phyloP scores from a whole-genome alignment of 2,113 vertebrate genomes.

The Tachuris rubrigastra region DNA sequence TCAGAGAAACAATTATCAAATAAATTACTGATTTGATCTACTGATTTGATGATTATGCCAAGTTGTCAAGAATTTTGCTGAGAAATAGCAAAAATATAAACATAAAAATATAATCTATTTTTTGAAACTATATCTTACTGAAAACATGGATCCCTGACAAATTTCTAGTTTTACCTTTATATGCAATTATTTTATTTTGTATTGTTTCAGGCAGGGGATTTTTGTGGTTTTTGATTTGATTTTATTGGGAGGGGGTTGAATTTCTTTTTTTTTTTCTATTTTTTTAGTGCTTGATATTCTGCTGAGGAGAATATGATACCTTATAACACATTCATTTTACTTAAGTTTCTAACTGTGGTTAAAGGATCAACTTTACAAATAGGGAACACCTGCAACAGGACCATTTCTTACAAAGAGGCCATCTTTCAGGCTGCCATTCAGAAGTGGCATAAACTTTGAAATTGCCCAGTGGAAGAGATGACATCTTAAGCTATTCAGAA shows the following conservation, averaged over 20 bases:
- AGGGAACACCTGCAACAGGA: neutral
- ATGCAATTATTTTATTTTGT: neutral
- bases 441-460: neutral
- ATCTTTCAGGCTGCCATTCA: neutral
- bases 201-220: neutral
- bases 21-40: neutral
- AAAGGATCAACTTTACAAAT: neutral
- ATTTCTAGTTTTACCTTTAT: neutral
- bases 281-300: neutral
- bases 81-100: neutral
- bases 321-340: neutral
- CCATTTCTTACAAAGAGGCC: neutral
- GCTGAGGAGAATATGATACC: neutral
- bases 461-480: neutral
- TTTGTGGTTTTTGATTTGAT: neutral
- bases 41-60: neutral
- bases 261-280: neutral
- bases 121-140: neutral
- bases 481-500: neutral
- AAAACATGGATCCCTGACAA: neutral
- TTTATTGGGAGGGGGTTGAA: fast-evolving
- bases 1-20: neutral
- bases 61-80: neutral
- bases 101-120: neutral
- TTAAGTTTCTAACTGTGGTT: neutral